Conservation (phyloP, 2,113 vertebrate species). For the Trinectes maculatus region DNA sequence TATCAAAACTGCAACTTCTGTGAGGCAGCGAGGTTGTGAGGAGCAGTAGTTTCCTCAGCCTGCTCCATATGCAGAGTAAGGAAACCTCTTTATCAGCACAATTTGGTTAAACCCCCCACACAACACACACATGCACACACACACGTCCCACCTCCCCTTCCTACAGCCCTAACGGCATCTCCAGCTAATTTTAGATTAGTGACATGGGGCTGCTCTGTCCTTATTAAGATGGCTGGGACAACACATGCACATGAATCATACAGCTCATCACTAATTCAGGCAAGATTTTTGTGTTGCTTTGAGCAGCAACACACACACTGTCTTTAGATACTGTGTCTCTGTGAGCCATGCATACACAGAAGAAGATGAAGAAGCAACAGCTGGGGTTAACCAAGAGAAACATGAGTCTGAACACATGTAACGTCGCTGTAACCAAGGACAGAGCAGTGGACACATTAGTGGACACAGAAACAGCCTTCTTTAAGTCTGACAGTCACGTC, state of each 20-base stretch:
- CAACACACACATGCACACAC: not conserved
- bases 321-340: constrained; percentile 41
- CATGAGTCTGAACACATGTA: not conserved
- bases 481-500: too few species aligned
- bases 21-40: constrained; percentile 16
- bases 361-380: constrained; percentile 26
- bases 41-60: too few species aligned
- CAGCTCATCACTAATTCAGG: constrained; percentile 61
- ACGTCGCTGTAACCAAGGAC: not conserved
- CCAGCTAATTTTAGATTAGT: constrained; percentile 69
- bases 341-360: not conserved
- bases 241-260: constrained; percentile 49
- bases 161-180: constrained; percentile 24
- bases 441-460: too few species aligned
- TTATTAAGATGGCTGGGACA: constrained; percentile 49
- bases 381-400: constrained; percentile 8
- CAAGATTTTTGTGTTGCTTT: constrained; percentile 34
- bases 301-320: constrained; percentile 9
- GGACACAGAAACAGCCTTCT: too few species aligned
- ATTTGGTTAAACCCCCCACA: constrained; percentile 15
- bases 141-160: not conserved
- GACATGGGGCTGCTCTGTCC: constrained; percentile 63
- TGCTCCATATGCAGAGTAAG: constrained; percentile 6
- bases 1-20: constrained; percentile 21
- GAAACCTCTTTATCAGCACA: constrained; percentile 59